A percentile compares a stretch with the other conserved stretches of the same genome.
Conservation (phyloP, 2,797 vertebrate species). For the Hydrophis major region DNA sequence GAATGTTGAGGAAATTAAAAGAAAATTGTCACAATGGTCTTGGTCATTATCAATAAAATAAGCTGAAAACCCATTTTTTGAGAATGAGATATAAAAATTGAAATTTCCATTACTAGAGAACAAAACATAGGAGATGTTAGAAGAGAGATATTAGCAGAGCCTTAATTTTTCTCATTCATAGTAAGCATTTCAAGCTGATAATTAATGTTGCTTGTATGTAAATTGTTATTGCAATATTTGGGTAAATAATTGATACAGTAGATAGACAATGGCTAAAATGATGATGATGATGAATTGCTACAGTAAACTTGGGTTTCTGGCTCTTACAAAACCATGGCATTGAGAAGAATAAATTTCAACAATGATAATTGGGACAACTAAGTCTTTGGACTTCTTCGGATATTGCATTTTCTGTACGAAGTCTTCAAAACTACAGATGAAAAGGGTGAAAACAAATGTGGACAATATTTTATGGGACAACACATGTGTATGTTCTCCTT, state of each 20-base stretch:
- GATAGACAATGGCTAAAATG: not conserved
- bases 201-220: conserved; percentile 31
- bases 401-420: not conserved
- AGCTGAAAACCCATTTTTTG: not conserved
- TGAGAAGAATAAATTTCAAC: not conserved
- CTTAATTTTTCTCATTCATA: conserved; percentile 25
- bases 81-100: not conserved
- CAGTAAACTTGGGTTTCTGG: not conserved
- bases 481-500: not conserved
- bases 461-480: not conserved
- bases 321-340: not conserved
- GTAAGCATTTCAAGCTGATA: conserved; percentile 12
- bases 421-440: not conserved
- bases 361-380: not conserved
- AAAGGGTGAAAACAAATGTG: not conserved
- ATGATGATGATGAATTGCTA: not conserved
- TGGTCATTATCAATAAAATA: not conserved
- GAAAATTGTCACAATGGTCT: not conserved
- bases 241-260: conserved; percentile 16
- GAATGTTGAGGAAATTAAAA: not conserved
- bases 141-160: not conserved
- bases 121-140: not conserved
- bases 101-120: not conserved
- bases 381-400: not conserved
- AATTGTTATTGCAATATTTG: not conserved